phyloP scores from a whole-genome alignment of 2,797 vertebrate species.

The Benthosema pterotum region DNA sequence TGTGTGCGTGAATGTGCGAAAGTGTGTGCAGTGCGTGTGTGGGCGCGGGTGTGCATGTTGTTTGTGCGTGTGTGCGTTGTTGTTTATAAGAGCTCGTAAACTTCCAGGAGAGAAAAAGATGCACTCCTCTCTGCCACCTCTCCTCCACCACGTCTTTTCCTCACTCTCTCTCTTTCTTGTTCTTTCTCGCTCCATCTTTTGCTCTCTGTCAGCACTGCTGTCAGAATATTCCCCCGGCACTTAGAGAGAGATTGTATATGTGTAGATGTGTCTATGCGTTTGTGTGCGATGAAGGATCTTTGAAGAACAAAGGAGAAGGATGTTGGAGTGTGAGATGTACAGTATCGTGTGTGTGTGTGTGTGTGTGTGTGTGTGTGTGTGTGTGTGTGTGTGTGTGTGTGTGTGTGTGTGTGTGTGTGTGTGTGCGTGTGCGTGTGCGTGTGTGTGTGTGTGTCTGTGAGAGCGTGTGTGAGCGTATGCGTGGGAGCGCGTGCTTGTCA shows the following conservation, averaged over 20 bases:
- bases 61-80: too few relatives aligned
- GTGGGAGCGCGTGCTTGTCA: background rate
- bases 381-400: background rate
- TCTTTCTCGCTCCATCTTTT: background rate
- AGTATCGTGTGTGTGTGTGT: too few relatives aligned
- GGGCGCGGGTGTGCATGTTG: too few relatives aligned
- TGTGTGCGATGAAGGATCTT: background rate
- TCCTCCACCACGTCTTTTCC: background rate
- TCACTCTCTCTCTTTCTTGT: background rate
- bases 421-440: background rate
- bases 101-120: too few relatives aligned
- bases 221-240: background rate
- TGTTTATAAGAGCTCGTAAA: too few relatives aligned
- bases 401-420: background rate
- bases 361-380: background rate
- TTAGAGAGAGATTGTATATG: background rate
- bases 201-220: background rate
- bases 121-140: too few relatives aligned
- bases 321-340: background rate
- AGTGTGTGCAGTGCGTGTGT: too few relatives aligned
- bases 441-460: background rate
- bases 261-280: background rate
- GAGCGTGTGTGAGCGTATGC: background rate
- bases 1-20: too few relatives aligned
- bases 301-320: background rate